Conservation (phyloP, 1,140 invertebrate species). For the Periplaneta americana region DNA sequence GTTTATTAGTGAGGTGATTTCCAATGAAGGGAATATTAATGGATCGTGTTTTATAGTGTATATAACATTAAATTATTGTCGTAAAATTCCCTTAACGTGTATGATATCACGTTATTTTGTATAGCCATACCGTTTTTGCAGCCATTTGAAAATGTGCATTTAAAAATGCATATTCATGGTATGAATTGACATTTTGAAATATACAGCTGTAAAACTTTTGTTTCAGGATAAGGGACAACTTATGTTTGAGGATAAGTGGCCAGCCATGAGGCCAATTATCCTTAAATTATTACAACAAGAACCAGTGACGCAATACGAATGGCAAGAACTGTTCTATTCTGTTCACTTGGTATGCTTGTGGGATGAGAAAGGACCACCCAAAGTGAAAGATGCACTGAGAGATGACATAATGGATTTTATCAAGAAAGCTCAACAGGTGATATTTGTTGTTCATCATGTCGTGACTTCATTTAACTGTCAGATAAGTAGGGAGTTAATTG, state of each 20-base stretch:
- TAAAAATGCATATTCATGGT: not conserved
- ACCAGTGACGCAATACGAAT: constrained; percentile 86
- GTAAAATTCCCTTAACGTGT: too few species aligned
- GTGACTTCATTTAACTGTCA: too few species aligned
- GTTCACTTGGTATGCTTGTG: constrained; percentile 92
- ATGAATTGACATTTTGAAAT: too few species aligned
- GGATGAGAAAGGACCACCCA: constrained; percentile 91
- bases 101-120: not conserved
- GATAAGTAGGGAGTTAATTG: too few species aligned
- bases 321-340: constrained; percentile 95
- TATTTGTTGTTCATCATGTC: too few species aligned
- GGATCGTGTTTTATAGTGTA: not conserved
- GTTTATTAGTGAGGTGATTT: not conserved
- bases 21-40: not conserved
- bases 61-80: not conserved
- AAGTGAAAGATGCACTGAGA: constrained; percentile 81
- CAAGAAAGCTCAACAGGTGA: constrained; percentile 80
- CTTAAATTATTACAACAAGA: constrained; percentile 90
- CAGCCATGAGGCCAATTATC: constrained; percentile 87
- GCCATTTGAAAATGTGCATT: not conserved
- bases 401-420: constrained; percentile 95
- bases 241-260: constrained; percentile 94
- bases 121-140: not conserved
- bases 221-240: constrained; percentile 57
- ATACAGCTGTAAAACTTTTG: too few species aligned